Evolutionary conservation across 1,140 invertebrate species (phyloP).

Genomic region (Penaeus japonicus): DNA sequence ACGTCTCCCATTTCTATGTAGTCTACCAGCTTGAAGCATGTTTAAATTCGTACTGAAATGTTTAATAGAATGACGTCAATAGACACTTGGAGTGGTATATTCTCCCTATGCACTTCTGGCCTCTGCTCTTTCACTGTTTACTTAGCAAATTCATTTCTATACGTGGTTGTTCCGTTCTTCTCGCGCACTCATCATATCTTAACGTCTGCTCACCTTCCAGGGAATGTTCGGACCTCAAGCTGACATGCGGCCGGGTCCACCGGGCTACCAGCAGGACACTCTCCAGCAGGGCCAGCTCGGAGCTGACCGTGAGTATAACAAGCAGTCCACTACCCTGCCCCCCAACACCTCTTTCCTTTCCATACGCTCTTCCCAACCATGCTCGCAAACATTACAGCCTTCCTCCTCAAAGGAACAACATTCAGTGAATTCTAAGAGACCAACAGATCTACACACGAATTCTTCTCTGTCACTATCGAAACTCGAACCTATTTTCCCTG

Average conservation of each 20-base stretch:
- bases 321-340: slow-evolving; percentile 37
- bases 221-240: slow-evolving; percentile 45
- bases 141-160: neutral
- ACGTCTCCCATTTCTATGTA: slow-evolving; percentile 20
- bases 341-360: slow-evolving; percentile 49
- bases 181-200: neutral
- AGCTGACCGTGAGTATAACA: slow-evolving; percentile 53
- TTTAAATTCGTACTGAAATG: slow-evolving; percentile 9
- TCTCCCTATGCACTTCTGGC: slow-evolving; percentile 34
- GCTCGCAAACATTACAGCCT: slow-evolving; percentile 30
- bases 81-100: slow-evolving; percentile 22
- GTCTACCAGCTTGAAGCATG: slow-evolving; percentile 42
- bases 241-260: slow-evolving; percentile 36
- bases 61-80: neutral
- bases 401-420: slow-evolving; percentile 38
- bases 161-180: neutral
- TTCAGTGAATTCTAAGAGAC: slow-evolving; percentile 17
- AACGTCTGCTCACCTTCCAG: slow-evolving; percentile 40
- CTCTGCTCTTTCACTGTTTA: neutral
- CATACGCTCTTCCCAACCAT: slow-evolving; percentile 44
- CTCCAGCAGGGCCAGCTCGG: slow-evolving; percentile 37
- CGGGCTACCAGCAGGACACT: slow-evolving; percentile 36
- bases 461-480: slow-evolving; percentile 40
- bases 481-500: slow-evolving; percentile 35
- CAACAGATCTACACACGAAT: slow-evolving; percentile 36